Conservation (phyloP, 2,113 vertebrate species). For the Sphaerodactylus townsendi region DNA sequence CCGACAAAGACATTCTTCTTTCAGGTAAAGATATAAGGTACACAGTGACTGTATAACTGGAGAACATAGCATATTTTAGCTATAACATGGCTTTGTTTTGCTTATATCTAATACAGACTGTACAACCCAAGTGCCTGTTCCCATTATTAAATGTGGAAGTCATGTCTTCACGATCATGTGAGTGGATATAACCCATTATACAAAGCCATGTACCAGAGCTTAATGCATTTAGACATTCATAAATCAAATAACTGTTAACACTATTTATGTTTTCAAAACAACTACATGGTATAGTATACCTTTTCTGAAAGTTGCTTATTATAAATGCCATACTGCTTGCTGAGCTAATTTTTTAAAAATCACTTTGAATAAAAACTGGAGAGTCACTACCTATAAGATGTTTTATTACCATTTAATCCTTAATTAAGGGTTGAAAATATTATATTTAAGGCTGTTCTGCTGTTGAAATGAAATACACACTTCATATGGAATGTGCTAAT, state of each 20-base stretch:
- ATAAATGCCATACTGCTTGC: slow-evolving; percentile 50
- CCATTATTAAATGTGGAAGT: slow-evolving; percentile 30
- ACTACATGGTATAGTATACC: slow-evolving; percentile 25
- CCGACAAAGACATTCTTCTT: slow-evolving; percentile 17
- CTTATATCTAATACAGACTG: slow-evolving; percentile 21
- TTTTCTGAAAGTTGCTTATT: slow-evolving; percentile 48
- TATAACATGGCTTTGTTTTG: neutral
- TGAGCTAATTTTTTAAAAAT: slow-evolving; percentile 53
- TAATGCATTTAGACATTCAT: neutral
- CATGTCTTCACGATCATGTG: slow-evolving; percentile 15
- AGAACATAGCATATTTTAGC: neutral
- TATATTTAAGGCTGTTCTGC: slow-evolving; percentile 48
- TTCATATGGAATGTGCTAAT: slow-evolving; percentile 27
- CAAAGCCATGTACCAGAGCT: slow-evolving; percentile 20
- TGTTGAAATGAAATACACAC: slow-evolving; percentile 33
- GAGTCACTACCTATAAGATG: slow-evolving; percentile 42
- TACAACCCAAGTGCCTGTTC: slow-evolving; percentile 38
- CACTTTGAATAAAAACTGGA: slow-evolving; percentile 49
- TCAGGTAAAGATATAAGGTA: slow-evolving; percentile 23
- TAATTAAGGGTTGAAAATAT: slow-evolving; percentile 40
- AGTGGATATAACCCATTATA: neutral
- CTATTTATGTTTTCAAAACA: slow-evolving; percentile 35
- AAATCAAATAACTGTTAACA: slow-evolving; percentile 20
- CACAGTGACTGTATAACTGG: slow-evolving; percentile 22
- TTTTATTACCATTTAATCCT: slow-evolving; percentile 59